These are phyloP conservation scores for Sebastes taczanowskii DNA, from an alignment of 2,797 vertebrate genomes.

Conservation along the genomic window DNA sequence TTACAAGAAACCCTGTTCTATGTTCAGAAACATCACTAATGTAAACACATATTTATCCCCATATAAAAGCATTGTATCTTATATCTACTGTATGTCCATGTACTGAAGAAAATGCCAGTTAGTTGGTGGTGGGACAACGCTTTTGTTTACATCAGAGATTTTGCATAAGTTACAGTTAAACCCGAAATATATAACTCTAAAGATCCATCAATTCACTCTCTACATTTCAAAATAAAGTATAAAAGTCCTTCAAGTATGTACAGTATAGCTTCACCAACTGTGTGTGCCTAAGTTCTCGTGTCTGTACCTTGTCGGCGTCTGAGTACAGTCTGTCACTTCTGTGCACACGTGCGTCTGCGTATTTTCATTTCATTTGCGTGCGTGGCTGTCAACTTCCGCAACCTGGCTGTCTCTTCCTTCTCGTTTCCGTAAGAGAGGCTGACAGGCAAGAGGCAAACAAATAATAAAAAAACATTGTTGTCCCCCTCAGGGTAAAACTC, in stretches of 20 bases:
- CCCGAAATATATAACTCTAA: neutral
- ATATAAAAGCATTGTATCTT: neutral
- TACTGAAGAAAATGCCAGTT: neutral
- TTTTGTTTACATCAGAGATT: conserved; percentile 3
- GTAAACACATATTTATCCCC: neutral
- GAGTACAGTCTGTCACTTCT: conserved; percentile 47
- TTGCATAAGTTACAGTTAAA: neutral
- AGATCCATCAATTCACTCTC: neutral
- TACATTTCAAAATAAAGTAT: conserved; percentile 8
- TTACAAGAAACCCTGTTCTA: neutral
- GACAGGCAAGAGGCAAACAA: conserved; percentile 73
- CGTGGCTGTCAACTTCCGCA: conserved; percentile 57
- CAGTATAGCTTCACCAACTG: conserved; percentile 19
- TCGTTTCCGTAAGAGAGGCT: conserved; percentile 66
- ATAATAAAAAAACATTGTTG: conserved; percentile 70
- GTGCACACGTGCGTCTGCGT: conserved; percentile 35
- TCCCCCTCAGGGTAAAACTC: conserved; percentile 77
- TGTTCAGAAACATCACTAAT: neutral
- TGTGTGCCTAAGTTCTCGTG: conserved; percentile 48
- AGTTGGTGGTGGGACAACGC: neutral
- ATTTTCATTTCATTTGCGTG: conserved; percentile 38
- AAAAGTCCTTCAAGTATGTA: neutral
- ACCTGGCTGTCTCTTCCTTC: conserved; percentile 69
- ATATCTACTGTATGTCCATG: neutral
- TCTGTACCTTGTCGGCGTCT: conserved; percentile 65